Conservation (phyloP, 92 coral and sea anemone species). For the Phymanthus crucifer region DNA sequence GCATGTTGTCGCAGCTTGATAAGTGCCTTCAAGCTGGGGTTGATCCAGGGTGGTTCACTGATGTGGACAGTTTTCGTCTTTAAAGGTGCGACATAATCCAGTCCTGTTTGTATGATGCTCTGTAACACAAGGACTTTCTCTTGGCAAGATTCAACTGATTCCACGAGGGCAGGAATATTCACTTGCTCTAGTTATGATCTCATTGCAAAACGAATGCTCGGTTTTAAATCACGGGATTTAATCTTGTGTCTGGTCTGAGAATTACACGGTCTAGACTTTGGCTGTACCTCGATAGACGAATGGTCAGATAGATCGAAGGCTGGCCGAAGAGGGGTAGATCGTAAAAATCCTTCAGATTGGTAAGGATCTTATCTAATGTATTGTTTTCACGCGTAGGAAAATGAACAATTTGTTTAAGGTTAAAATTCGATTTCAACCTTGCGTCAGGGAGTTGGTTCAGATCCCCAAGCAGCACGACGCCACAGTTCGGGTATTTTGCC, state of each 20-base stretch:
- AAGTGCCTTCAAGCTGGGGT: not conserved
- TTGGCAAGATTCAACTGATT: not conserved
- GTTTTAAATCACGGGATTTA: not conserved
- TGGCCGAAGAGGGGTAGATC: constrained; percentile 44
- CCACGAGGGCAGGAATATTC: not conserved
- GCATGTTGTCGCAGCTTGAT: not conserved
- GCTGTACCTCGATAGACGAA: constrained; percentile 28
- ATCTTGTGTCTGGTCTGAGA: not conserved
- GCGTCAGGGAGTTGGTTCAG: constrained; percentile 50
- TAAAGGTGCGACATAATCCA: not conserved
- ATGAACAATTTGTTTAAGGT: constrained; percentile 49
- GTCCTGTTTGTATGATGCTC: not conserved
- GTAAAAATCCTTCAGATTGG: constrained; percentile 38
- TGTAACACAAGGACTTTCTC: not conserved
- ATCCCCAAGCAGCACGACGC: constrained; percentile 54
- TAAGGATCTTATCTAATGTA: constrained; percentile 38
- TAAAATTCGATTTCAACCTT: constrained; percentile 46
- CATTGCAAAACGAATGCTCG: not conserved
- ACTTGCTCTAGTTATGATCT: not conserved
- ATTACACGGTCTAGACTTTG: constrained; percentile 31
- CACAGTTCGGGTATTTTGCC: constrained; percentile 59
- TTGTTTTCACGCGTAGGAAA: constrained; percentile 47
- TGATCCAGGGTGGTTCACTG: not conserved
- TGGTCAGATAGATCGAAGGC: constrained; percentile 16
- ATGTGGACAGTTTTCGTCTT: not conserved